Percentiles rank a stretch among this genome's conserved stretches.
These are phyloP conservation scores for Malacosoma neustria DNA, from an alignment of 2,888 invertebrate species.

Conservation along the genomic window DNA sequence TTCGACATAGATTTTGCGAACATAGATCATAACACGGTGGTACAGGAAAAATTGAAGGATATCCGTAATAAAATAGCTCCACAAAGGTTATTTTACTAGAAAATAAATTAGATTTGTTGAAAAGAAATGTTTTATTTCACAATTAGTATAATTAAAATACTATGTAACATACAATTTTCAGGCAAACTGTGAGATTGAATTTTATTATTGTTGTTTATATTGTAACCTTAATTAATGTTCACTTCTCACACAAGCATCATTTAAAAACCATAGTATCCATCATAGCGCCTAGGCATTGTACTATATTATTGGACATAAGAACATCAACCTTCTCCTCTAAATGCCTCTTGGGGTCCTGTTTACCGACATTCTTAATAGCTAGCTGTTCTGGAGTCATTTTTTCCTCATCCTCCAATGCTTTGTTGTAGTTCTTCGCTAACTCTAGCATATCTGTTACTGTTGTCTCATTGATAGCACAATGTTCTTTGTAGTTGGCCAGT, in stretches of 20 bases:
- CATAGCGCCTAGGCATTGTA: conserved; percentile 98
- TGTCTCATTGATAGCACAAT: conserved; percentile 93
- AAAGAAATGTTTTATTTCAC: conserved; percentile 50
- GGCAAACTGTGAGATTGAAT: conserved; percentile 38
- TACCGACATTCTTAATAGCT: conserved; percentile 99
- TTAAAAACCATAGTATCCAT: conserved; percentile 81
- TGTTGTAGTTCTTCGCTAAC: conserved; percentile 97
- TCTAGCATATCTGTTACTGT: conserved; percentile 98
- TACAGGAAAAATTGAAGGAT: conserved; percentile 29
- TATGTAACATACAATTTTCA: conserved; percentile 44
- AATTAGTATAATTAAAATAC: conserved; percentile 44
- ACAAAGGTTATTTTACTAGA: conserved; percentile 41
- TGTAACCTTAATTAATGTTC: conserved; percentile 41
- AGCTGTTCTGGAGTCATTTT: conserved; percentile 99
- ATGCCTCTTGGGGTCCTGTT: conserved; percentile 99
- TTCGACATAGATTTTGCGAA: conserved; percentile 52
- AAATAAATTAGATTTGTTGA: conserved; percentile 21
- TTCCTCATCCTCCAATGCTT: conserved; percentile 98
- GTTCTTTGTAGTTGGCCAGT: conserved; percentile 92
- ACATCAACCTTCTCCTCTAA: conserved; percentile 98
- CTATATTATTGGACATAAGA: conserved; percentile 97
- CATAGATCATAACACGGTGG: conserved; percentile 28
- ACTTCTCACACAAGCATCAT: conserved; percentile 34
- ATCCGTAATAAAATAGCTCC: conserved; percentile 52
- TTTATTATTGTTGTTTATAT: conserved; percentile 42